Percentiles rank a stretch among this genome's conserved stretches.
phyloP scores from a whole-genome alignment of 2,113 vertebrate genomes.

The Orientallactaga bullata region DNA sequence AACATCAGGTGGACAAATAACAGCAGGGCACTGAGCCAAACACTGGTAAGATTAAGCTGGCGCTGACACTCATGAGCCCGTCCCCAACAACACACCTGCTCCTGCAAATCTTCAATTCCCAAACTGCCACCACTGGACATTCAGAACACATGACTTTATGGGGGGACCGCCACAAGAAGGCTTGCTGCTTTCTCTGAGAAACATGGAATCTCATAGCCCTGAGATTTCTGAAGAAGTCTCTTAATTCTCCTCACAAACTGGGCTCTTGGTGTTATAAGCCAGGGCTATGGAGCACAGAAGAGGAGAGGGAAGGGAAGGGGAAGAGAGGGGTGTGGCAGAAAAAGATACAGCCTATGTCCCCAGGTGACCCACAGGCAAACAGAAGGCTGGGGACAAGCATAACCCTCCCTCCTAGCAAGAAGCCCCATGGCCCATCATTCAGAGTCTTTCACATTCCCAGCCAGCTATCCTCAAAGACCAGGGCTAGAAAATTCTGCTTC shows the following conservation, averaged over 20 bases:
- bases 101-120: too few species aligned
- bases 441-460: neutral
- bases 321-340: too few species aligned
- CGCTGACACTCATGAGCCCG: too few species aligned
- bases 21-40: too few species aligned
- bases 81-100: too few species aligned
- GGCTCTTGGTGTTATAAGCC: neutral
- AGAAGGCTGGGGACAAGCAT: neutral
- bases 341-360: neutral
- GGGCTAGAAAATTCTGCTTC: neutral
- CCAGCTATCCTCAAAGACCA: neutral
- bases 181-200: neutral
- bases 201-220: neutral
- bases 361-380: neutral
- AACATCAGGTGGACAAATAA: too few species aligned
- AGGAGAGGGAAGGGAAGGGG: neutral
- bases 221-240: neutral
- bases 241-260: neutral
- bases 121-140: too few species aligned
- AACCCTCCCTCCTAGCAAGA: neutral
- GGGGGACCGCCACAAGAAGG: too few species aligned
- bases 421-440: neutral
- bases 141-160: too few species aligned
- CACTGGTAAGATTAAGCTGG: too few species aligned
- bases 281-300: neutral